Conservation (phyloP, 2,888 invertebrate species). For the Metalampra italica region DNA sequence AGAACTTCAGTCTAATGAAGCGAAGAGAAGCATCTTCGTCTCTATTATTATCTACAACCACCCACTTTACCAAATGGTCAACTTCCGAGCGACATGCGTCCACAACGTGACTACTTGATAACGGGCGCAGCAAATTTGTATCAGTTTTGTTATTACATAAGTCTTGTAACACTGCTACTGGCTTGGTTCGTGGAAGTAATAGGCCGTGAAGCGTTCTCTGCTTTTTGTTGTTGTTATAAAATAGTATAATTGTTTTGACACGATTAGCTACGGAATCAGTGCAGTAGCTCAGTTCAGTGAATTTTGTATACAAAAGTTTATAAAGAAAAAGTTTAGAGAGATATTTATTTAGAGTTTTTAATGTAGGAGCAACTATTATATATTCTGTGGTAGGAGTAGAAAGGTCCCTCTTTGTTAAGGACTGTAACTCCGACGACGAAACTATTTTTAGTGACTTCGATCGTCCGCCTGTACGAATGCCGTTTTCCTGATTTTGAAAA, state of each 20-base stretch:
- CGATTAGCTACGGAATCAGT: conserved; percentile 3
- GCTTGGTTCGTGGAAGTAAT: conserved; percentile 11
- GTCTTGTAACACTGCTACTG: conserved; percentile 12
- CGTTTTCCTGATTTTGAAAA: no score
- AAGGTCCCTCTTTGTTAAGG: no score
- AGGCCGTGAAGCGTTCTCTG: conserved; percentile 18
- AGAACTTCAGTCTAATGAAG: not conserved
- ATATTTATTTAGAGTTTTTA: no score
- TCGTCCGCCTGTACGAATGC: no score
- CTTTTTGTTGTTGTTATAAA: conserved; percentile 2
- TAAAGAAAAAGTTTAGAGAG: no score
- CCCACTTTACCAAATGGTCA: conserved; percentile 24
- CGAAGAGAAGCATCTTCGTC: no score
- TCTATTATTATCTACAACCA: no score
- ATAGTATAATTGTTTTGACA: conserved; percentile 7
- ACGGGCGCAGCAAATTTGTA: not conserved
- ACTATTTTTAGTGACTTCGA: no score
- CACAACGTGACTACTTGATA: conserved; percentile 1
- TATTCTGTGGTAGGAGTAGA: no score
- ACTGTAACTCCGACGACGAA: no score
- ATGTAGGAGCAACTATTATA: no score
- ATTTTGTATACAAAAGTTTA: no score
- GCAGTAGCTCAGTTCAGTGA: conserved; percentile 1
- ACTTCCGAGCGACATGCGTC: conserved; percentile 29
- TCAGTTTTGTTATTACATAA: conserved; percentile 19